These are phyloP conservation scores for Himalopsyche anomala DNA, from an alignment of 2,888 invertebrate genomes.

Conservation along the genomic window DNA sequence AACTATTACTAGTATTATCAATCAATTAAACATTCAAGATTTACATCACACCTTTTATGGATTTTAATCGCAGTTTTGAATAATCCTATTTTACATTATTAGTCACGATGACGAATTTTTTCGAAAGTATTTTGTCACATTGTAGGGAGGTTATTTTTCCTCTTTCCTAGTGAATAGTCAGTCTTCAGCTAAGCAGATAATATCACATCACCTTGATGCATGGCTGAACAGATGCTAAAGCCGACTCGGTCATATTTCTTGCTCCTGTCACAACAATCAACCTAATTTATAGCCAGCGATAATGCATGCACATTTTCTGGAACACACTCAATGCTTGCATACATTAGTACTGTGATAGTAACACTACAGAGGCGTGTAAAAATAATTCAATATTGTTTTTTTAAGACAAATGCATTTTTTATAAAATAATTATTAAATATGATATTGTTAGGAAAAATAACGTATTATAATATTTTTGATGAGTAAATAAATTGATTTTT, in stretches of 20 bases:
- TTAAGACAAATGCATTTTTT: too few relatives aligned
- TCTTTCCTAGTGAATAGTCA: slow-evolving; percentile 49
- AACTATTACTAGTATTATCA: too few relatives aligned
- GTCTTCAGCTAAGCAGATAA: slow-evolving; percentile 51
- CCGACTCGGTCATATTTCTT: slow-evolving; percentile 49
- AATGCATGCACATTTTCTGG: slow-evolving; percentile 67
- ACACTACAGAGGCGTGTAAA: not conserved
- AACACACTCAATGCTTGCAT: slow-evolving; percentile 43
- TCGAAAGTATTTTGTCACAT: not conserved
- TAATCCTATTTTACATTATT: not conserved
- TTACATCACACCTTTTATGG: too few relatives aligned
- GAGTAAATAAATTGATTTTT: too few relatives aligned
- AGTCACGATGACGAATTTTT: not conserved
- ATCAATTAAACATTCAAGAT: too few relatives aligned
- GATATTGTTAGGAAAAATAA: too few relatives aligned
- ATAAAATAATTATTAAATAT: too few relatives aligned
- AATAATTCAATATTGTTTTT: not conserved
- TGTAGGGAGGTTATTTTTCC: slow-evolving; percentile 62
- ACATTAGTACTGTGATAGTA: slow-evolving; percentile 39
- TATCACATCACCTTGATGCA: slow-evolving; percentile 70
- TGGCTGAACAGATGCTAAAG: slow-evolving; percentile 75
- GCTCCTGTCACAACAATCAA: slow-evolving; percentile 74
- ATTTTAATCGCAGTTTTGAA: too few relatives aligned
- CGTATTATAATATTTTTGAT: too few relatives aligned
- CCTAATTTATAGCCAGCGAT: slow-evolving; percentile 76